A percentile compares a stretch with the other conserved stretches of the same genome.
Conservation (phyloP, 2,797 vertebrate genomes). For the Sebastes steindachneri region DNA sequence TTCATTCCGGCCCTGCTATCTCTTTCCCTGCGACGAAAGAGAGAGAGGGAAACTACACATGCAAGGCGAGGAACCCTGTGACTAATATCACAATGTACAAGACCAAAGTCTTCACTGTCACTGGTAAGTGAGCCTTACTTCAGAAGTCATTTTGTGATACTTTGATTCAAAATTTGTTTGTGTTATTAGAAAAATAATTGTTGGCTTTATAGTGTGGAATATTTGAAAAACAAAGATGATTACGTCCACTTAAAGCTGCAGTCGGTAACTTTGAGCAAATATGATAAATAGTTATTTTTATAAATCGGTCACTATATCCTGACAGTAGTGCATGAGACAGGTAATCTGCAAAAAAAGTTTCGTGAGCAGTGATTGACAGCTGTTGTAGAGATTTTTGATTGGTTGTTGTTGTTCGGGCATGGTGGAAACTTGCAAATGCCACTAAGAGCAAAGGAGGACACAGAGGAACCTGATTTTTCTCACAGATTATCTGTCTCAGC, state of each 20-base stretch:
- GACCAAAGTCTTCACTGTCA: constrained; percentile 21
- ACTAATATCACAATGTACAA: constrained; percentile 62
- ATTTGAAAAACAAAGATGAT: neutral
- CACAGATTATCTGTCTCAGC: too few species aligned
- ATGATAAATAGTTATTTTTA: too few species aligned
- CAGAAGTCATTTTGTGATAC: neutral
- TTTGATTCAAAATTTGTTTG: neutral
- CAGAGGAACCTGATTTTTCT: neutral
- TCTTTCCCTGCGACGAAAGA: neutral
- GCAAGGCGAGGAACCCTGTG: constrained; percentile 76
- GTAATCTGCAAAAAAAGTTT: neutral
- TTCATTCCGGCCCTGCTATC: constrained; percentile 11
- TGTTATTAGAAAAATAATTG: neutral
- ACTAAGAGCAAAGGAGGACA: neutral
- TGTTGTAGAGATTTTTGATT: neutral
- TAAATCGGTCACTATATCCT: too few species aligned
- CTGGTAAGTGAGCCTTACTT: constrained; percentile 60
- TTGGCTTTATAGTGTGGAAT: neutral
- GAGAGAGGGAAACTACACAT: constrained; percentile 63
- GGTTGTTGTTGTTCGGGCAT: neutral
- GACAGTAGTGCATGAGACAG: too few species aligned
- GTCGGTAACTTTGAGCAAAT: too few species aligned
- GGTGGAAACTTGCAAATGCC: neutral
- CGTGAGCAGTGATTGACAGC: neutral
- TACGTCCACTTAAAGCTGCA: too few species aligned